Conservation (phyloP, 2,888 invertebrate genomes). For the Cosmopolites sordidus region DNA sequence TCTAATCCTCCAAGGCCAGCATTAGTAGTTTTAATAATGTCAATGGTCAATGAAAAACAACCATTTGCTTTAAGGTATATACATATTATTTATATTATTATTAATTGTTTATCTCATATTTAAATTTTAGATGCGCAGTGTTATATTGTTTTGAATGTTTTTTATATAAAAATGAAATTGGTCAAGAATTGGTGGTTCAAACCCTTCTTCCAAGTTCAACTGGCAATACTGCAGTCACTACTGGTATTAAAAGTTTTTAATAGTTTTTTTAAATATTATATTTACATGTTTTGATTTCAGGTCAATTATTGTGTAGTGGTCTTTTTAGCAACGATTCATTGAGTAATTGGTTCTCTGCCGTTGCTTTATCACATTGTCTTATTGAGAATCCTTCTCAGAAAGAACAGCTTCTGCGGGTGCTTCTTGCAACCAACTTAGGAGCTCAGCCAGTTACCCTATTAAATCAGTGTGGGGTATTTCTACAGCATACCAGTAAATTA, state of each 20-base stretch:
- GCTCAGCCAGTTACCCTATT: conserved; percentile 84
- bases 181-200: conserved; percentile 83
- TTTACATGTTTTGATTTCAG: conserved; percentile 4
- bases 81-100: not conserved
- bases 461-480: conserved; percentile 78
- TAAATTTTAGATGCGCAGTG: conserved; percentile 81
- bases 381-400: conserved; percentile 81
- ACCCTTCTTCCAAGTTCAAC: conserved; percentile 81
- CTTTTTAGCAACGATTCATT: conserved; percentile 82
- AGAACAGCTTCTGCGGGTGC: conserved; percentile 85
- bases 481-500: conserved; percentile 77
- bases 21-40: conserved; percentile 91
- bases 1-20: conserved; percentile 91
- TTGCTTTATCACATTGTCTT: conserved; percentile 85
- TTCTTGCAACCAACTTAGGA: conserved; percentile 80
- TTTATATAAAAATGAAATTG: conserved; percentile 85
- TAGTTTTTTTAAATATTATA: not conserved
- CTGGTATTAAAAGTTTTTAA: not conserved
- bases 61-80: conserved; percentile 60
- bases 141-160: conserved; percentile 97
- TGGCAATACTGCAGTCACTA: conserved; percentile 34
- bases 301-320: conserved; percentile 90
- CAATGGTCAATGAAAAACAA: conserved; percentile 98
- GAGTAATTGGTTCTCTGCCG: conserved; percentile 94
- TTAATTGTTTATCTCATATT: not conserved